These are phyloP conservation scores for Ambastaia sidthimunki DNA, from an alignment of 2,797 vertebrate genomes.

Conservation along the genomic window DNA sequence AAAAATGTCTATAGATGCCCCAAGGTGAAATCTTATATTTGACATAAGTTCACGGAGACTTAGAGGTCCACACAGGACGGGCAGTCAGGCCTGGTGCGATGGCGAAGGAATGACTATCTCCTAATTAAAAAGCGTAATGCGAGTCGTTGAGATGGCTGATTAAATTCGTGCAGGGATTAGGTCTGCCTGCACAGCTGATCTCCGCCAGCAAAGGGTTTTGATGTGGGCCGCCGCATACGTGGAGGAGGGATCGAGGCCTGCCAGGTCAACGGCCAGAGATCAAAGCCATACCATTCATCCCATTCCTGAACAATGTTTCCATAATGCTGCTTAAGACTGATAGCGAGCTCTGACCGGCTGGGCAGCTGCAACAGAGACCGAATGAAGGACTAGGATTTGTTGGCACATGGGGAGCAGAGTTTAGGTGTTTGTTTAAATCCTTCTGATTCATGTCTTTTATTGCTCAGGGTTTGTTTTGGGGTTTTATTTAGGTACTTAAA, in stretches of 20 bases:
- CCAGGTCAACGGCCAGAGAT: conserved; percentile 57
- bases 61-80: conserved; percentile 18
- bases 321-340: conserved; percentile 39
- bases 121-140: conserved; percentile 57
- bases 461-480: background rate
- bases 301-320: conserved; percentile 46
- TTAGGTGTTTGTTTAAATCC: conserved; percentile 25
- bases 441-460: conserved; percentile 13
- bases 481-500: conserved; percentile 4
- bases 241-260: conserved; percentile 35
- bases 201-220: conserved; percentile 37
- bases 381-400: background rate
- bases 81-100: conserved; percentile 39
- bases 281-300: conserved; percentile 51
- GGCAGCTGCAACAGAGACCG: conserved; percentile 22
- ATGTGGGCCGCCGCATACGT: conserved; percentile 29
- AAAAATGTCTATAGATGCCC: conserved; percentile 9
- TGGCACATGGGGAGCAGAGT: background rate
- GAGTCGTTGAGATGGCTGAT: conserved; percentile 51
- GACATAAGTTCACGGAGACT: conserved; percentile 26
- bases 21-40: conserved; percentile 45
- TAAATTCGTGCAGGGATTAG: conserved; percentile 55
- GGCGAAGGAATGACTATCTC: conserved; percentile 39
- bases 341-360: conserved; percentile 1
- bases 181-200: conserved; percentile 47